A percentile compares a stretch with the other conserved stretches of the same genome.
These are phyloP conservation scores for Drosophila meridiana DNA, from an alignment of 2,888 invertebrate genomes.

Conservation along the genomic window DNA sequence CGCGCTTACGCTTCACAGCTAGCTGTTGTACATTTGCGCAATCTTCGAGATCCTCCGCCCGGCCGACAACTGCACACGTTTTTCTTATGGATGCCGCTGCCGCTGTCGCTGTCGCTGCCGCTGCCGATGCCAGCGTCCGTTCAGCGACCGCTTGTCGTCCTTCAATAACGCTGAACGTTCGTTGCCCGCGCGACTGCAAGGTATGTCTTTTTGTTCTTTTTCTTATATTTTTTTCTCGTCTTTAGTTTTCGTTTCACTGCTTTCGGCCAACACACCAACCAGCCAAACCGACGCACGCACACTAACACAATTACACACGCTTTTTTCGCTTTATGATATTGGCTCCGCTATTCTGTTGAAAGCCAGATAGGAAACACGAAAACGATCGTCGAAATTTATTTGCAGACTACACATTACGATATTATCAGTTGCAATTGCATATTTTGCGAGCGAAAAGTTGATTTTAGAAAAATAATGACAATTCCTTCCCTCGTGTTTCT, in stretches of 20 bases:
- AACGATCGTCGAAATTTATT: slow-evolving; percentile 22
- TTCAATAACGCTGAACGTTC: slow-evolving; percentile 59
- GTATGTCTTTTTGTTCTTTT: slow-evolving; percentile 39
- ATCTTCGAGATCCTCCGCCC: slow-evolving; percentile 45
- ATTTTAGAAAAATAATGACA: slow-evolving; percentile 66
- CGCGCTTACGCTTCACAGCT: slow-evolving; percentile 39
- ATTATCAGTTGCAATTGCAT: slow-evolving; percentile 27
- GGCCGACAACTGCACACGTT: slow-evolving; percentile 28
- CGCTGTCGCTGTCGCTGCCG: slow-evolving; percentile 16
- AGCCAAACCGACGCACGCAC: slow-evolving; percentile 65
- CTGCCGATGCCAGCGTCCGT: slow-evolving; percentile 27
- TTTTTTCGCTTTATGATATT: slow-evolving; percentile 64
- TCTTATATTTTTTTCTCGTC: slow-evolving; percentile 35
- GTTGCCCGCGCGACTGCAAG: slow-evolving; percentile 59
- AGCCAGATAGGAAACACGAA: slow-evolving; percentile 26
- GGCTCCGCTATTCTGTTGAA: slow-evolving; percentile 25
- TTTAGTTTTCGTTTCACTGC: slow-evolving; percentile 49
- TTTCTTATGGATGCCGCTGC: slow-evolving; percentile 28
- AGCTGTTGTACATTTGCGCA: slow-evolving; percentile 64
- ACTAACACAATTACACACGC: slow-evolving; percentile 68
- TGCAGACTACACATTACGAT: slow-evolving; percentile 46
- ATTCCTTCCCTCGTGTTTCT: slow-evolving; percentile 78
- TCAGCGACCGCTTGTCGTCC: slow-evolving; percentile 58
- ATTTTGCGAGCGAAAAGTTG: slow-evolving; percentile 38
- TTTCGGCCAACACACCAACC: slow-evolving; percentile 63